Conservation (phyloP, 53 echinoderm and acorn worm genomes). For the Henricia sp. region DNA sequence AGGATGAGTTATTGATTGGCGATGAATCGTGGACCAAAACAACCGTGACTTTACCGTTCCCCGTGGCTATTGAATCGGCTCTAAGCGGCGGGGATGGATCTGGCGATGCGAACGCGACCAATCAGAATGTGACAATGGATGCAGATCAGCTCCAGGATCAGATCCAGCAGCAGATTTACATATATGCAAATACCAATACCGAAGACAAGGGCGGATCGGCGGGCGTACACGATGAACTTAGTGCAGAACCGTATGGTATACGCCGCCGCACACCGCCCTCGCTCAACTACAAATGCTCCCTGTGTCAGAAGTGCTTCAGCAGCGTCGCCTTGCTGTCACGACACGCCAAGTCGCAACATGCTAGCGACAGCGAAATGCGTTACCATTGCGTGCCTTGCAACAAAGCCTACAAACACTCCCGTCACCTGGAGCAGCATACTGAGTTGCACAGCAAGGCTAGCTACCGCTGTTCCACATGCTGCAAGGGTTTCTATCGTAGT, state of each 20-base stretch:
- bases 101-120: not conserved
- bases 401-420: constrained; percentile 62
- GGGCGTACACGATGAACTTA: not conserved
- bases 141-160: constrained; percentile 42
- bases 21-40: constrained; percentile 7
- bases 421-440: constrained; percentile 63
- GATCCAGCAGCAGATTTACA: constrained; percentile 57
- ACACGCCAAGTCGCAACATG: constrained; percentile 51
- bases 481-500: constrained; percentile 81
- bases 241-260: not conserved
- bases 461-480: constrained; percentile 71
- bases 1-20: not conserved
- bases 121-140: constrained; percentile 13
- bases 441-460: constrained; percentile 63
- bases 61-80: constrained; percentile 41
- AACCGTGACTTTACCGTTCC: constrained; percentile 34
- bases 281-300: constrained; percentile 47
- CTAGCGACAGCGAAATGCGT: constrained; percentile 48
- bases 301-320: constrained; percentile 50
- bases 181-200: constrained; percentile 51
- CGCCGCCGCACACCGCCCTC: constrained; percentile 12
- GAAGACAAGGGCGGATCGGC: not conserved
- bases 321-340: constrained; percentile 41
- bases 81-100: not conserved
- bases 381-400: constrained; percentile 65